Evolutionary conservation across 2,797 vertebrate species (phyloP), one percentile per base, ranked within the genome.

Genomic region (Heliangelus exortis): DNA sequence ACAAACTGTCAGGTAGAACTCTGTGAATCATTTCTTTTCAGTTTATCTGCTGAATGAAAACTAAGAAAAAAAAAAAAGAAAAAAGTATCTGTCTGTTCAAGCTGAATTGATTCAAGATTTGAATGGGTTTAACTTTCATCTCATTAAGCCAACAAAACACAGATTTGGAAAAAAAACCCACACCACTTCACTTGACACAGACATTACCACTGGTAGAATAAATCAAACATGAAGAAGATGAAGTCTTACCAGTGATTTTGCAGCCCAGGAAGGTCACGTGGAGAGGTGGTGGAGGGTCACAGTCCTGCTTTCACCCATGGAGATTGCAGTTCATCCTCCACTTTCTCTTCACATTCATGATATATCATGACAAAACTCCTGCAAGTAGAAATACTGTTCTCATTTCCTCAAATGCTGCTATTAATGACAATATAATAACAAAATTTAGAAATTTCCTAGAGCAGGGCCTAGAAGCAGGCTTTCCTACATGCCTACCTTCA

Each of bases 1-100:
- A 72, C 59, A 88, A 86, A 58, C 80, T 92, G 68, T 43, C 92
- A 95, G 61, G 54, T 74, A 79, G 31, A 33, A 53, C 68, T 34
- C 4, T 13, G 26, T 34, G 53, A 93, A 82, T 58, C 43, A 74
- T 80, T 94, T 88, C 36, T 92, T 93, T 92, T 74, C 53, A 14
- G n/a, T 87, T 28, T 87, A 45, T 78, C 78, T 77, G 61, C 48
- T 89, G 72, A 94, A 93, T 72, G 50, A 76, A 93, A 85, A 74
- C 10, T 15, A 75, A 65, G 47, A 6, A 36, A 16, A 36, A 57
- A 54, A n/a, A 1, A 9, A 26, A 36, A 34, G 55, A 9, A 47
- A 8, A 23, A 55, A 9, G 47, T 15, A 14, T 41, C 39, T 13
- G 15, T 41, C 13, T 41, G 39, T 58, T 91, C 53, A 61, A 36